A percentile compares a stretch with the other conserved stretches of the same genome.
phyloP scores from a whole-genome alignment of 1,140 invertebrate species.

The Drosophila micromelanica region DNA sequence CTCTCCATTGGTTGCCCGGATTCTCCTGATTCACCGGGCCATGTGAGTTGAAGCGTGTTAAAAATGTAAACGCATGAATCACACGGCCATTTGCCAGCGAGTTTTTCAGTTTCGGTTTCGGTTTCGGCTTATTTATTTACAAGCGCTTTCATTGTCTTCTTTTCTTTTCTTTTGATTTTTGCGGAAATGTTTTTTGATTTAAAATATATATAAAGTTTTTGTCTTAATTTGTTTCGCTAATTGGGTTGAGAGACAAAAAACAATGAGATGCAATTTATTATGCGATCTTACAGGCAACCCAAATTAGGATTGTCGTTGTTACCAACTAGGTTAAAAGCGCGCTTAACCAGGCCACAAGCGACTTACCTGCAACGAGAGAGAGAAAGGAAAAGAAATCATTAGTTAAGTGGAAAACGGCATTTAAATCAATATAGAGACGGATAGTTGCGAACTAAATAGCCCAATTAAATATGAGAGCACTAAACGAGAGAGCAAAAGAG shows the following conservation, averaged over 20 bases:
- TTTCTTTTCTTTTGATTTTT: slow-evolving; percentile 42
- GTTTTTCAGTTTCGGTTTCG: slow-evolving; percentile 53
- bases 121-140: slow-evolving; percentile 55
- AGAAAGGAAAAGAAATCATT: slow-evolving; percentile 52
- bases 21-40: slow-evolving; percentile 21
- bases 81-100: slow-evolving; percentile 64
- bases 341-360: slow-evolving; percentile 56
- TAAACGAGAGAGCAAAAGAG: slow-evolving; percentile 5
- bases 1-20: neutral
- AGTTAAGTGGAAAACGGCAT: slow-evolving; percentile 53
- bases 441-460: slow-evolving; percentile 37
- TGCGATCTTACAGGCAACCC: slow-evolving; percentile 18
- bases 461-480: slow-evolving; percentile 40
- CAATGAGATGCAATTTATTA: slow-evolving; percentile 14
- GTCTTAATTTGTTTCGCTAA: slow-evolving; percentile 52
- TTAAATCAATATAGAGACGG: slow-evolving; percentile 33
- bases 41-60: slow-evolving; percentile 75
- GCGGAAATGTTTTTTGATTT: slow-evolving; percentile 65
- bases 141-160: slow-evolving; percentile 30
- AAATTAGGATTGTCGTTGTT: slow-evolving; percentile 22
- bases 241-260: slow-evolving; percentile 39
- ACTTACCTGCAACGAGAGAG: slow-evolving; percentile 66
- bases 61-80: slow-evolving; percentile 72
- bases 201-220: slow-evolving; percentile 10
- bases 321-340: slow-evolving; percentile 18